phyloP scores from a whole-genome alignment of 2,797 vertebrate species.

The Microctenopoma steveboyesi region DNA sequence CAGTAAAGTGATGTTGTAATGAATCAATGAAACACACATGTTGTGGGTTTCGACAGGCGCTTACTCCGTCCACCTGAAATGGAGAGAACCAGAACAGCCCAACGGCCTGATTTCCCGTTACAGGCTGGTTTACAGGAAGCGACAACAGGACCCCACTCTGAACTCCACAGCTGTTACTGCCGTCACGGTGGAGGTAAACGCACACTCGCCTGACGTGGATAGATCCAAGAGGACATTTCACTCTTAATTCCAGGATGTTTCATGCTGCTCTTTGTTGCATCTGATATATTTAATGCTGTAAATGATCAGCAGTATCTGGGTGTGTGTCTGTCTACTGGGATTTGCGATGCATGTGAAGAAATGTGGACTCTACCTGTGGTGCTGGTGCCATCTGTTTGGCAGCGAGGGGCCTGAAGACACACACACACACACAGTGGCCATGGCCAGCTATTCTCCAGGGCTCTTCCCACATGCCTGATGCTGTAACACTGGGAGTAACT shows the following conservation, averaged over 20 bases:
- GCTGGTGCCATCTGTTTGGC: constrained; percentile 74
- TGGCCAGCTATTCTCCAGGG: constrained; percentile 53
- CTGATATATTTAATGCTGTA: not conserved
- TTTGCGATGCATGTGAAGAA: constrained; percentile 60
- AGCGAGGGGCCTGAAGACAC: constrained; percentile 65
- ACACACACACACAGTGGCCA: constrained; percentile 19
- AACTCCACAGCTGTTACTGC: constrained; percentile 80
- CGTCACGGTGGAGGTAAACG: constrained; percentile 87
- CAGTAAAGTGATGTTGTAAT: constrained; percentile 1
- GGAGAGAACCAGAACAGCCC: constrained; percentile 85
- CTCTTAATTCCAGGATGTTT: no score
- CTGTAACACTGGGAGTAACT: constrained; percentile 28
- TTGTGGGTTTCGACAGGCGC: constrained; percentile 64
- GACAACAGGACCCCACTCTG: constrained; percentile 80
- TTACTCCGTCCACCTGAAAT: constrained; percentile 83
- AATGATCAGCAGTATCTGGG: not conserved
- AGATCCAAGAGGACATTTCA: not conserved
- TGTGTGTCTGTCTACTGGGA: constrained; percentile 41
- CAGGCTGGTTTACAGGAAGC: constrained; percentile 85
- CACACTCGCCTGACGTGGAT: not conserved
- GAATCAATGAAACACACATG: constrained; percentile 9
- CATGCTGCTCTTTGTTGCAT: no score
- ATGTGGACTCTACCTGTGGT: constrained; percentile 66
- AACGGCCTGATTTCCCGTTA: constrained; percentile 89
- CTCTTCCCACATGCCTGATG: constrained; percentile 30